Percentiles rank a stretch among this genome's conserved stretches.
phyloP scores from a whole-genome alignment of 2,888 invertebrate genomes.

The Leptogaster cylindrica region DNA sequence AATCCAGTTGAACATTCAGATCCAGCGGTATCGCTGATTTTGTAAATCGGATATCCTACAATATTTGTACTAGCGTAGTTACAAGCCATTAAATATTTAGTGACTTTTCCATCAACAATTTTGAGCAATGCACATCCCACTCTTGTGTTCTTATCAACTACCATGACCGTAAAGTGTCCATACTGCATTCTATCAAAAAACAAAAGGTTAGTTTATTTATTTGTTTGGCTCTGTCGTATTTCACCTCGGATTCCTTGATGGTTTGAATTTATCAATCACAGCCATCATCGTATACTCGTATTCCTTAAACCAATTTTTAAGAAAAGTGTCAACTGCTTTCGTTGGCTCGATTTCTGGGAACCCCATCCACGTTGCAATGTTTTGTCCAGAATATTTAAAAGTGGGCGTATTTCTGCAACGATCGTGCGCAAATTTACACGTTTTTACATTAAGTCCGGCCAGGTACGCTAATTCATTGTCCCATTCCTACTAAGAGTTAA shows the following conservation, averaged over 20 bases:
- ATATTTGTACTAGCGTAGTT: slow-evolving; percentile 19
- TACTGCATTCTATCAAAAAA: neutral
- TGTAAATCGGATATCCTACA: neutral
- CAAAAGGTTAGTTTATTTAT: neutral
- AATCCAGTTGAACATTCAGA: neutral
- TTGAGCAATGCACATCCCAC: neutral
- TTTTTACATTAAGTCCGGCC: neutral
- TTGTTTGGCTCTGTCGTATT: neutral
- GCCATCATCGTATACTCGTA: neutral
- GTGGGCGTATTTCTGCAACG: neutral
- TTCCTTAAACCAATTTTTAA: neutral
- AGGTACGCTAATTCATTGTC: neutral
- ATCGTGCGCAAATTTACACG: neutral
- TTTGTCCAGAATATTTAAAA: slow-evolving; percentile 8
- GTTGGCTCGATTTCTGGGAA: neutral
- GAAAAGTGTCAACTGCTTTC: neutral
- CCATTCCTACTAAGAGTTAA: neutral
- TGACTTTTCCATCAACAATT: neutral
- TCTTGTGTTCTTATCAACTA: slow-evolving; percentile 4
- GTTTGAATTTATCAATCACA: neutral
- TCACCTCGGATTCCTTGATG: neutral
- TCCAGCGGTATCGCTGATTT: neutral
- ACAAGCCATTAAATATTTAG: neutral
- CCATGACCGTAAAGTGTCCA: slow-evolving; percentile 27
- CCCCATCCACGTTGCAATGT: neutral